Evolutionary conservation across 2,797 vertebrate species (phyloP), one percentile per base, ranked within the genome.

Genomic region (Anabas testudineus): DNA sequence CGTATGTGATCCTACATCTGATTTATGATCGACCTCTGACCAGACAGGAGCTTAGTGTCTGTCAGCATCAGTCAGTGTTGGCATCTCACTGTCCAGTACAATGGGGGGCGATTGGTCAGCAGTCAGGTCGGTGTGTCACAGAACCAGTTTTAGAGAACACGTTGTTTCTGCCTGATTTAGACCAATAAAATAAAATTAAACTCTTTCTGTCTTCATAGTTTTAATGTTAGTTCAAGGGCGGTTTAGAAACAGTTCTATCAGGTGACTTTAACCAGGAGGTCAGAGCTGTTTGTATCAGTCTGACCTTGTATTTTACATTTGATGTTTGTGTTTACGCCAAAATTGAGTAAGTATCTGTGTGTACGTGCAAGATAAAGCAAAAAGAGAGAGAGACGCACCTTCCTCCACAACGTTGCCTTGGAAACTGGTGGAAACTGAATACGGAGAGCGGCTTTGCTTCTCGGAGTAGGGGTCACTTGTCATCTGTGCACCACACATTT

Each of bases 341-440:
- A 24, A 32, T 13, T 22, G 24, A 39, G 24, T 42, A 18, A 51
- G 55, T 22, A 47, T 43, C 47, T 51, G 65, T 67, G 34, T 45
- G 37, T 43, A 30, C 53, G 42, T 24, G 54, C 16, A 19, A 37
- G 64, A n/a, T 41, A 56, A 5, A 19, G 22, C 18, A 32, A 61
- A 48, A 30, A 36, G 7, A 36, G 34, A 10, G 34, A 36, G 9
- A 36, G 36, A 9, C n/a, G 19, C 67, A 67, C 67, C 57, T 78
- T 71, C 46, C 19, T 3, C 9, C 36, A 37, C 30, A 37, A 59
- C 42, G 87, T 89, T 89, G 73, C 81, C 75, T 53, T 86, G 85
- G 87, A 82, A 87, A 74, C 32, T 63, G 60, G 61, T 86, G 85
- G 87, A 82, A 87, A 74, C 32, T 63, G 60, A 61, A 73, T 57